phyloP scores from a whole-genome alignment of 2,797 vertebrate species.

The Thripadectes ignobilis region DNA sequence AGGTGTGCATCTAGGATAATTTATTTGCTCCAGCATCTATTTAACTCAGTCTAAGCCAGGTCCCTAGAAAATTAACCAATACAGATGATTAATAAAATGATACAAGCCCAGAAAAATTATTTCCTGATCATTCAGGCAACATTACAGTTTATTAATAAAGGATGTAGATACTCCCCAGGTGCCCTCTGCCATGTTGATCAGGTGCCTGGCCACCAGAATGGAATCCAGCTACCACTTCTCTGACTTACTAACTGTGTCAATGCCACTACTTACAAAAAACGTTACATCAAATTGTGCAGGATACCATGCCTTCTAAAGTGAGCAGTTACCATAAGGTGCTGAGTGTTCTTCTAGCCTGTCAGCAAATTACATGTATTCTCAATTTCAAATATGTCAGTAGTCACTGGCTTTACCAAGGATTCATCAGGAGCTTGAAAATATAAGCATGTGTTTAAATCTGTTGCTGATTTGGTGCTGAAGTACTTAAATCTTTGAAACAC shows the following conservation, averaged over 20 bases:
- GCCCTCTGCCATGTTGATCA: neutral
- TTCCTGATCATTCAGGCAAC: neutral
- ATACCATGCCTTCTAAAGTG: neutral
- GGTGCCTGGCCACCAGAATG: accelerated
- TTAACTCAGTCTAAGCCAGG: neutral
- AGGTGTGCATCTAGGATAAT: neutral
- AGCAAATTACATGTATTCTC: neutral
- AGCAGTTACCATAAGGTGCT: neutral
- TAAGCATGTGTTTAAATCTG: neutral
- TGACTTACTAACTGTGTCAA: neutral
- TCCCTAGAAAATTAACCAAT: neutral
- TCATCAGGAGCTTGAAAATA: neutral
- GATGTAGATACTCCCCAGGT: neutral
- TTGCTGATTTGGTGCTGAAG: neutral
- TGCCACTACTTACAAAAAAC: neutral
- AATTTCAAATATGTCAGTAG: neutral
- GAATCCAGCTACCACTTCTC: neutral
- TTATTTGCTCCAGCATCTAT: neutral
- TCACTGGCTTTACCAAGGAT: neutral
- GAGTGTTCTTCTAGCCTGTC: neutral
- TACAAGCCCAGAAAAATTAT: neutral
- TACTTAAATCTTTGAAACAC: neutral
- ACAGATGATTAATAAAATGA: neutral
- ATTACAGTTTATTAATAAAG: neutral
- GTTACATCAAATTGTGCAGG: neutral